Evolutionary conservation across 2,797 vertebrate species (phyloP), one percentile per base, ranked within the genome.

Genomic region (Macroramphosus scolopax): DNA sequence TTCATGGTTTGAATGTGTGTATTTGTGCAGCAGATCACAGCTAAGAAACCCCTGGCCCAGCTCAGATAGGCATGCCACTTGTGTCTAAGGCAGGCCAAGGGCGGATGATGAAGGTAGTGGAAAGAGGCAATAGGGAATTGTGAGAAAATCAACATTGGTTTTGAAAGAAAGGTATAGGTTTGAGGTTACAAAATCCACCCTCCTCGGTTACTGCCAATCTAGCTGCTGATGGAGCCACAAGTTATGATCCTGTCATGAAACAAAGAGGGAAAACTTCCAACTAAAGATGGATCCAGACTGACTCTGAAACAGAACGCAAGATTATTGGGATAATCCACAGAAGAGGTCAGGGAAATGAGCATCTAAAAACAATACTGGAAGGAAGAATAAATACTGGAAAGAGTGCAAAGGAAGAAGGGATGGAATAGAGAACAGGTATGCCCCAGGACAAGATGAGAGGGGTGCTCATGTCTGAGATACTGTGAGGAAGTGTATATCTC

Each of bases 1-100:
- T 68, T 75, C 63, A 56, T 51, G 37, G 61, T 33, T 55, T 78
- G 63, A 75, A 75, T 77, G 59, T 54, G 58, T 29, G 34, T 26
- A 26, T 72, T 68, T 80, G 66, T 81, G 51, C 52, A 29, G 37
- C 48, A 51, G 62, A 63, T 67, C 50, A 61, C 52, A 57, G 53
- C 44, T n/a, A 34, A 59, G 53, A 56, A 60, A 52, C 35, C 26
- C n/a, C 22, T 25, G 28, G 28, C 11, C 14, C 26, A n/a, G 36
- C 42, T 33, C 13, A 17, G 42, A 65, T 54, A 59, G 33, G 61
- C 37, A 49, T 65, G 64, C 59, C 60, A 71, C 77, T 74, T 76
- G 70, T 36, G 15, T 50, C 49, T 28, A 28, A 29, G 33, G 75
- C 76, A 68, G 10, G 28, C 17, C 12, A 0, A 14, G 6, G 30